These are phyloP conservation scores for Empis livida DNA, from an alignment of 2,888 invertebrate genomes.

Conservation along the genomic window DNA sequence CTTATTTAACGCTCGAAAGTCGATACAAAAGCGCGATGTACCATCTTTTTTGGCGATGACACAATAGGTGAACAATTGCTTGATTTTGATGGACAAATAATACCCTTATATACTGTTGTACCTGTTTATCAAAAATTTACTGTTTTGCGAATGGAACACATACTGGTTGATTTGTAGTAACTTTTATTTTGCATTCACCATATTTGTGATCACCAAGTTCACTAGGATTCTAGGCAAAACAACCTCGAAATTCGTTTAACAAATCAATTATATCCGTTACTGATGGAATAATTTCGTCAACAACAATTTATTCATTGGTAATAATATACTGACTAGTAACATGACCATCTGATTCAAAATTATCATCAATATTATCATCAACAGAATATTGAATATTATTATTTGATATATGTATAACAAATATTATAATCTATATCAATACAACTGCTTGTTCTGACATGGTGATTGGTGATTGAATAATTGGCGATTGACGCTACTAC, in stretches of 20 bases:
- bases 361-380: too few species aligned
- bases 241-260: background rate
- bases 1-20: conserved; percentile 4
- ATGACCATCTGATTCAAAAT: too few species aligned
- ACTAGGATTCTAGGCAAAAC: background rate
- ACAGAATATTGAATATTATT: too few species aligned
- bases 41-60: conserved; percentile 9
- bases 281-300: background rate
- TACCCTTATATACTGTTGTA: background rate
- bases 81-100: conserved; percentile 7
- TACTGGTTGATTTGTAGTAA: background rate
- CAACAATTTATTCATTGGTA: background rate
- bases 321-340: too few species aligned
- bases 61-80: conserved; percentile 11
- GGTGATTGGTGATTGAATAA: too few species aligned
- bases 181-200: background rate
- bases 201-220: background rate
- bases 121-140: background rate
- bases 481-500: too few species aligned
- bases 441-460: too few species aligned
- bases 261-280: background rate
- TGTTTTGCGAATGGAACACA: conserved; percentile 5
- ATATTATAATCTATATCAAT: too few species aligned
- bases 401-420: too few species aligned
- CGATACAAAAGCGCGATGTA: conserved; percentile 6